phyloP scores from a whole-genome alignment of 2,797 vertebrate genomes.

The Pogonophryne albipinna region DNA sequence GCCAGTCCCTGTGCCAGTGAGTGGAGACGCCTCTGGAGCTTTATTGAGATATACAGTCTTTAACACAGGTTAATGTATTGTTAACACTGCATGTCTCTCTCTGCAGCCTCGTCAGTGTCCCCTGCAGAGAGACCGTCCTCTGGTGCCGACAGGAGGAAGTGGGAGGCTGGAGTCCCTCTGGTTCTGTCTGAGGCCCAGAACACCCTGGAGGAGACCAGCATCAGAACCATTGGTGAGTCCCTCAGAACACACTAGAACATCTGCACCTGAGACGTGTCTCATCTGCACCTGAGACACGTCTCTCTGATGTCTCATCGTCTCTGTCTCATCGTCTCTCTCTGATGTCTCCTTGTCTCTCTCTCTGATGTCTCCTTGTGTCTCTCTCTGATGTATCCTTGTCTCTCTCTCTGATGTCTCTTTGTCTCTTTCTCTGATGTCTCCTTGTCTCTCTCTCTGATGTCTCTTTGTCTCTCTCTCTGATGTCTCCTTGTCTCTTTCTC shows the following conservation, averaged over 20 bases:
- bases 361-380: not conserved
- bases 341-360: too few species aligned
- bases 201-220: constrained; percentile 87
- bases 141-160: constrained; percentile 91
- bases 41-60: too few species aligned
- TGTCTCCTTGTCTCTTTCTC: too few species aligned
- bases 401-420: too few species aligned
- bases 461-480: too few species aligned
- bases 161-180: constrained; percentile 88
- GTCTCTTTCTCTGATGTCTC: too few species aligned
- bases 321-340: too few species aligned
- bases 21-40: constrained; percentile 8
- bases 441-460: too few species aligned
- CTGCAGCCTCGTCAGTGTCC: constrained; percentile 32
- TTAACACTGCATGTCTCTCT: not conserved
- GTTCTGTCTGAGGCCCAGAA: constrained; percentile 87
- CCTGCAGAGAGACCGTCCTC: constrained; percentile 74
- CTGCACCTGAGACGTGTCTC: not conserved
- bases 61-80: too few species aligned
- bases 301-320: not conserved
- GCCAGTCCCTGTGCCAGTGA: constrained; percentile 55
- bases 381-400: not conserved
- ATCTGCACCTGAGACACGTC: not conserved
- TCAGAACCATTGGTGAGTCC: constrained; percentile 82
- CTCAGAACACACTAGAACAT: not conserved